A percentile compares a stretch with the other conserved stretches of the same genome.
Evolutionary conservation across 2,113 vertebrate species (phyloP).

Genomic region (cat (Felis catus)): F.catus_Fca126_mat1.0 CM031419.1:110069001-110069500

Average conservation of each 20-base stretch:
- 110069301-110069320: neutral
- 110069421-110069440: neutral
- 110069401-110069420: neutral
- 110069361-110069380: neutral
- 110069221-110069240: neutral
- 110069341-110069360: rapidly evolving
- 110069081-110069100: neutral
- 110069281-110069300: neutral
- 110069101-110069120: neutral
- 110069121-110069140: neutral
- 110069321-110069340: neutral
- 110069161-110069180: neutral
- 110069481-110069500: neutral
- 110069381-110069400: neutral
- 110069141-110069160: neutral
- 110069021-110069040: neutral
- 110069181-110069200: neutral
- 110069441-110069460: neutral
- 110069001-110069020: neutral
- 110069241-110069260: neutral
- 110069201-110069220: neutral
- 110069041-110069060: neutral
- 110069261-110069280: neutral
- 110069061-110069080: neutral
- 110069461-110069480: neutral